Evolutionary conservation across 2,797 vertebrate genomes (phyloP).

Genomic region (Harpagifer antarcticus): DNA sequence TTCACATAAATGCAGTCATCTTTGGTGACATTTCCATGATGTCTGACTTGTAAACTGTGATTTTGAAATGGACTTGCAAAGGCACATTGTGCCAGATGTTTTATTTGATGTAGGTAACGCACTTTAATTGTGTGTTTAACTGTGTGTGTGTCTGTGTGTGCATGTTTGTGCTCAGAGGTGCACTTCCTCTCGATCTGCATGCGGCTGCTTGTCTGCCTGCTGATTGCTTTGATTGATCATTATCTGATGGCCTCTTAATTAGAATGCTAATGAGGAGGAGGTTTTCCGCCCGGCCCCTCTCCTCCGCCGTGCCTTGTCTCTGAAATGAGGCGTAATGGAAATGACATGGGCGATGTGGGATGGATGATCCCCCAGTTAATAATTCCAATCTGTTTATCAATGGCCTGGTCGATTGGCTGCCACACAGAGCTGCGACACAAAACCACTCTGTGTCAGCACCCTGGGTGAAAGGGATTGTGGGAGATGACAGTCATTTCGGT

Average conservation of each 20-base stretch:
- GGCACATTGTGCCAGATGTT: neutral
- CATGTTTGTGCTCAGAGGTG: slow-evolving; percentile 4
- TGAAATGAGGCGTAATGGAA: slow-evolving; percentile 79
- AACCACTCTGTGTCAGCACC: slow-evolving; percentile 71
- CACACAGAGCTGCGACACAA: slow-evolving; percentile 37
- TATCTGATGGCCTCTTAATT: slow-evolving; percentile 87
- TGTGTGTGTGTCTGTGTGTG: slow-evolving; percentile 27
- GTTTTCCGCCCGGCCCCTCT: slow-evolving; percentile 45
- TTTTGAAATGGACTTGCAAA: neutral
- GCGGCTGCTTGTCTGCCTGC: slow-evolving; percentile 55
- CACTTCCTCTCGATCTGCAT: slow-evolving; percentile 58
- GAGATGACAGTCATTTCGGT: slow-evolving; percentile 43
- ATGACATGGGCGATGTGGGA: slow-evolving; percentile 80
- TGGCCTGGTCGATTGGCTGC: slow-evolving; percentile 77
- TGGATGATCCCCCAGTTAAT: slow-evolving; percentile 88
- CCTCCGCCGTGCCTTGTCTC: slow-evolving; percentile 61
- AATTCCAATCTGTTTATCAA: slow-evolving; percentile 89
- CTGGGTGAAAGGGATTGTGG: slow-evolving; percentile 67
- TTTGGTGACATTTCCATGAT: neutral
- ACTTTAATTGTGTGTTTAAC: slow-evolving; percentile 6
- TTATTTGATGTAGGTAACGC: neutral
- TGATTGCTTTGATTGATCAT: slow-evolving; percentile 82
- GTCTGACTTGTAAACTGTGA: too few relatives aligned
- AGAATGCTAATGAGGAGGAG: slow-evolving; percentile 85
- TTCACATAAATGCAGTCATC: neutral